Conservation (phyloP, 2,113 vertebrate species). For the Arothron firmamentum region DNA sequence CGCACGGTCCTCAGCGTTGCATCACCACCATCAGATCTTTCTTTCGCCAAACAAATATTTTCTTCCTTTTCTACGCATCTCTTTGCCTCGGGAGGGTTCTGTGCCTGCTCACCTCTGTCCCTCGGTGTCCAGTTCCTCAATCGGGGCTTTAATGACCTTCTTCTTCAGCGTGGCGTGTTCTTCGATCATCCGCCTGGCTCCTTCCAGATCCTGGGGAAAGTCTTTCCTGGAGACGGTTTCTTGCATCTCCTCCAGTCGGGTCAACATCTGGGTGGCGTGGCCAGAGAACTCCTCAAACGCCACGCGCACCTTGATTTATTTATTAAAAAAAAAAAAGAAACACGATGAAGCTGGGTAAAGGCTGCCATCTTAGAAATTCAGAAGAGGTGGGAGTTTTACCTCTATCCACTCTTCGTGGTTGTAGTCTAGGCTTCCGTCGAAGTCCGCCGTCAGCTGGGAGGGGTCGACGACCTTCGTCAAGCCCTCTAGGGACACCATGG, state of each 20-base stretch:
- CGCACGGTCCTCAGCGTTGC: background rate
- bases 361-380: background rate
- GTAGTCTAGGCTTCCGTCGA: constrained; percentile 97
- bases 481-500: constrained; percentile 98
- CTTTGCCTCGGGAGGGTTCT: background rate
- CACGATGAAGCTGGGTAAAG: background rate
- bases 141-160: constrained; percentile 96
- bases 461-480: constrained; percentile 98
- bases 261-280: constrained; percentile 92
- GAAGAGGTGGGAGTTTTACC: constrained; percentile 30
- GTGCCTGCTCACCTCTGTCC: constrained; percentile 77
- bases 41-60: background rate
- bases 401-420: constrained; percentile 99
- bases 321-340: background rate
- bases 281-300: constrained; percentile 98
- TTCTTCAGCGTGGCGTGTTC: constrained; percentile 94
- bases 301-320: constrained; percentile 79
- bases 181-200: constrained; percentile 94
- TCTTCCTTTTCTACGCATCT: background rate
- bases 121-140: constrained; percentile 95
- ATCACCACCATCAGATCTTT: too few relatives aligned
- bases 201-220: constrained; percentile 93
- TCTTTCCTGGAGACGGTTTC: constrained; percentile 94
- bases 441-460: constrained; percentile 95
- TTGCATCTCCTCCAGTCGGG: constrained; percentile 93